Conservation (phyloP, 2,113 vertebrate genomes). For the Eira barbara region DNA sequence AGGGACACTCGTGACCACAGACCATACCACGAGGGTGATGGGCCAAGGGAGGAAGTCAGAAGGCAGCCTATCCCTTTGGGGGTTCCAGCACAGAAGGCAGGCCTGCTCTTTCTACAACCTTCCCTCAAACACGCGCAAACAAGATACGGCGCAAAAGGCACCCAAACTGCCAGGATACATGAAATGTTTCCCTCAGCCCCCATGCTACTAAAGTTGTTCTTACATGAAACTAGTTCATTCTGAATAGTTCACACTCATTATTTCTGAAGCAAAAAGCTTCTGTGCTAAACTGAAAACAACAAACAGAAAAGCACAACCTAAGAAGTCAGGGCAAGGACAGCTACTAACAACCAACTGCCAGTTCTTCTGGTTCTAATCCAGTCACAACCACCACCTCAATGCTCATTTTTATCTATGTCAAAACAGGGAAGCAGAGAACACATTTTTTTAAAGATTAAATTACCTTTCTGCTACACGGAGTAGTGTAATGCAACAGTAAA, state of each 20-base stretch:
- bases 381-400: background rate
- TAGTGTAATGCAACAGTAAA: background rate
- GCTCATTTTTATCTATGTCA: background rate
- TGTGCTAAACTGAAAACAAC: slow-evolving; percentile 17
- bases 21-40: background rate
- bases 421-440: background rate
- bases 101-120: background rate
- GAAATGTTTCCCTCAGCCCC: background rate
- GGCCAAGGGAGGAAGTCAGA: background rate
- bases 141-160: background rate
- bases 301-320: slow-evolving; percentile 17
- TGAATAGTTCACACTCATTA: background rate
- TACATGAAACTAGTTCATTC: background rate
- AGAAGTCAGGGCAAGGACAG: slow-evolving; percentile 11
- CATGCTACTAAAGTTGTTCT: background rate
- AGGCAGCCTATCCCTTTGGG: background rate
- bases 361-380: slow-evolving; percentile 18
- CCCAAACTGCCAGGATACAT: background rate
- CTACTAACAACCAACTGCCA: background rate
- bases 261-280: slow-evolving; percentile 23
- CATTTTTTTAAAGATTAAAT: background rate
- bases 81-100: background rate
- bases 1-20: background rate
- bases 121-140: background rate
- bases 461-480: background rate